These are phyloP conservation scores for Manduca sexta DNA, from an alignment of 1,140 invertebrate species.

Conservation along the genomic window DNA sequence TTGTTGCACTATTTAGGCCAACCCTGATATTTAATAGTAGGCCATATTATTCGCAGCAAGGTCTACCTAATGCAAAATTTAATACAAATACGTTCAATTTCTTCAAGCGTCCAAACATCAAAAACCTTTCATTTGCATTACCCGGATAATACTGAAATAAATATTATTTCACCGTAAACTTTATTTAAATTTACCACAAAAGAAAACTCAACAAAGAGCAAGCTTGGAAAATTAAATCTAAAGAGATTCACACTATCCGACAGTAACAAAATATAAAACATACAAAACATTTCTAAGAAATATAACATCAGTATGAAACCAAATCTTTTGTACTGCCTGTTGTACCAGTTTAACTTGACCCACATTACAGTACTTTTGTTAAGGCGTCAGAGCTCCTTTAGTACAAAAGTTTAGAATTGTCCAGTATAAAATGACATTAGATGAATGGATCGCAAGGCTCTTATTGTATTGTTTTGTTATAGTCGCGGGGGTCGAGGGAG, in stretches of 20 bases:
- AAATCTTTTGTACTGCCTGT: background rate
- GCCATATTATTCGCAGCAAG: no score
- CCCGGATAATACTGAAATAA: no score
- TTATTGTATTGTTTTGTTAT: conserved; percentile 1
- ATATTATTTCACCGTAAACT: no score
- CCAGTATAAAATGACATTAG: background rate
- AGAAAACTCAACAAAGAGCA: no score
- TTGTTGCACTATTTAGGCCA: no score
- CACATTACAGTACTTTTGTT: background rate
- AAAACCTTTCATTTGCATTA: no score
- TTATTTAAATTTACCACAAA: no score
- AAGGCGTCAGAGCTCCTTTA: background rate
- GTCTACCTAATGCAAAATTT: no score
- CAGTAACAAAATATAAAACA: background rate
- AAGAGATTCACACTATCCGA: background rate
- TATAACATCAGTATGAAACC: background rate
- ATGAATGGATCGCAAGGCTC: background rate
- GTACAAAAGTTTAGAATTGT: background rate
- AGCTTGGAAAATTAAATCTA: background rate
- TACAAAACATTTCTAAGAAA: conserved; percentile 1
- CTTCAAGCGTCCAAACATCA: no score
- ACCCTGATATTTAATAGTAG: no score
- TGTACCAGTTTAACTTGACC: background rate
- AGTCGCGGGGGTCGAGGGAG: background rate
- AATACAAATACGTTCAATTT: no score